A percentile compares a stretch with the other conserved stretches of the same genome.
Conservation (phyloP, 2,797 vertebrate genomes). For the Myoxocephalus aenaeus region DNA sequence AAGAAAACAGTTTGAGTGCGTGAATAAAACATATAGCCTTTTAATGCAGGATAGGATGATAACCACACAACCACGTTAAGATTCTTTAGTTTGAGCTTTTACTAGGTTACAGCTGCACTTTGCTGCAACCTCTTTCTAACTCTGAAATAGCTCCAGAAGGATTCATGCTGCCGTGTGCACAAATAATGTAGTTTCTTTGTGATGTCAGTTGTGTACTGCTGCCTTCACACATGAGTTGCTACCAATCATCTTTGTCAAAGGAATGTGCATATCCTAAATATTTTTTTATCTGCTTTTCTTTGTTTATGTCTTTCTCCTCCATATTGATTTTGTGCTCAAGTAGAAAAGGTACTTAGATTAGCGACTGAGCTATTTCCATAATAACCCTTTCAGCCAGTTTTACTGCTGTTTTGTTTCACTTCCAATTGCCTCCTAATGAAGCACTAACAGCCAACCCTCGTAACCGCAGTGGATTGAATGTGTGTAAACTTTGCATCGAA, state of each 20-base stretch:
- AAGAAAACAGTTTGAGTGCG: neutral
- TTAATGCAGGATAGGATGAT: neutral
- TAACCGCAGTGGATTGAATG: slow-evolving; percentile 15
- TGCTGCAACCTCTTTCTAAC: slow-evolving; percentile 5
- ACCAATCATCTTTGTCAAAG: neutral
- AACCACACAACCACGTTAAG: neutral
- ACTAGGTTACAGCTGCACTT: neutral
- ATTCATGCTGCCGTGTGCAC: slow-evolving; percentile 9
- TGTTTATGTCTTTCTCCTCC: slow-evolving; percentile 9
- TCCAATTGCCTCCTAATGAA: slow-evolving; percentile 54
- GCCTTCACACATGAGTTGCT: slow-evolving; percentile 10
- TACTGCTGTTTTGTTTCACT: slow-evolving; percentile 42
- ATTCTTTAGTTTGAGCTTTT: neutral
- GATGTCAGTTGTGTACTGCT: neutral
- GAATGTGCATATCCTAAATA: neutral
- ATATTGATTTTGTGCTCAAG: slow-evolving; percentile 37
- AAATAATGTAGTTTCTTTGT: neutral
- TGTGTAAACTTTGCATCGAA: slow-evolving; percentile 35
- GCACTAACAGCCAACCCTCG: slow-evolving; percentile 28
- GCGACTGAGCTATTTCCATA: slow-evolving; percentile 37
- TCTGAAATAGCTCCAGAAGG: slow-evolving; percentile 17
- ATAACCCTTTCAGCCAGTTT: slow-evolving; percentile 44
- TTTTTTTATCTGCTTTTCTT: slow-evolving; percentile 14
- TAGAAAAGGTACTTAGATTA: slow-evolving; percentile 37
- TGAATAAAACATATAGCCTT: neutral